phyloP scores from a whole-genome alignment of 92 coral and sea anemone genomes.

The Heliopora coerulea region DNA sequence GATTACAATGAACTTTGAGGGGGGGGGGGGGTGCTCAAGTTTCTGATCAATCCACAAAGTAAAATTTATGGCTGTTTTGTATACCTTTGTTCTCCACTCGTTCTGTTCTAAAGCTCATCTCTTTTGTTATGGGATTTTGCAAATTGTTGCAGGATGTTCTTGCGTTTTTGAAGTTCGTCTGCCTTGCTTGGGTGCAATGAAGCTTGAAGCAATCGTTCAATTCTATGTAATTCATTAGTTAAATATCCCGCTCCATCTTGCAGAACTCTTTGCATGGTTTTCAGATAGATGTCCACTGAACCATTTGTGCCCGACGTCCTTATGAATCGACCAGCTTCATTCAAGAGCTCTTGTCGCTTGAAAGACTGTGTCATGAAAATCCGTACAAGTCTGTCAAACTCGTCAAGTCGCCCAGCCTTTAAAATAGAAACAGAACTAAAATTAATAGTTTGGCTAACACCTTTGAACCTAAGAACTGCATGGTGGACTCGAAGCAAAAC shows the following conservation, averaged over 20 bases:
- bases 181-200: slow-evolving; percentile 86
- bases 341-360: slow-evolving; percentile 67
- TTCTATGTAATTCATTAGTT: slow-evolving; percentile 68
- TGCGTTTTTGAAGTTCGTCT: slow-evolving; percentile 85
- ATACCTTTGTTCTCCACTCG: too few relatives aligned
- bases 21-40: too few relatives aligned
- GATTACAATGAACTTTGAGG: too few relatives aligned
- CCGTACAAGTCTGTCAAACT: slow-evolving; percentile 72
- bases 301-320: slow-evolving; percentile 50
- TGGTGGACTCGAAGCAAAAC: too few relatives aligned
- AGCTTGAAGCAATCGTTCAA: slow-evolving; percentile 89
- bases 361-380: slow-evolving; percentile 77
- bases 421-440: too few relatives aligned
- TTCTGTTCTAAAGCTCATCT: slow-evolving; percentile 84
- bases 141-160: slow-evolving; percentile 84
- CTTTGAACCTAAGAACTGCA: too few relatives aligned
- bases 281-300: slow-evolving; percentile 73
- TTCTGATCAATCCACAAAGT: too few relatives aligned
- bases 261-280: slow-evolving; percentile 70
- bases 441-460: too few relatives aligned
- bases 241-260: slow-evolving; percentile 68
- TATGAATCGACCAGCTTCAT: slow-evolving; percentile 49
- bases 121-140: slow-evolving; percentile 74
- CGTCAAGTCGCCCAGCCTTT: slow-evolving; percentile 88
- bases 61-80: too few relatives aligned